Evolutionary conservation across 2,888 invertebrate genomes (phyloP), one percentile per base, ranked within the genome.

Genomic region (Heliconius charithonia): DNA sequence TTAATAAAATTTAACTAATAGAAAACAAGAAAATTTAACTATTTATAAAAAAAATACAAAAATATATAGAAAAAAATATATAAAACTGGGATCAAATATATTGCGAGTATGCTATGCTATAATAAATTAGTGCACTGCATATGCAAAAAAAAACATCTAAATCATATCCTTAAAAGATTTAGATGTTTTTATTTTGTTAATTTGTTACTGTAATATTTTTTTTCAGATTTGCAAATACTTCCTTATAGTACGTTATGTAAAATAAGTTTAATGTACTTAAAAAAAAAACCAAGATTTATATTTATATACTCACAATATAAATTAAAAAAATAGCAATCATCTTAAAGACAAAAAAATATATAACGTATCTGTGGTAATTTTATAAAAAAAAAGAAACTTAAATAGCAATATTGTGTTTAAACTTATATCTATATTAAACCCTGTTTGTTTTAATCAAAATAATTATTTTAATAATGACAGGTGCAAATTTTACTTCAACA

Each of bases 401-500:
- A 65, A 65, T 25, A 51, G 32, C 22, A 73, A 67, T 74, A 62
- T 73, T 25, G 41, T 77, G 25, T 66, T 76, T 73, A 73, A 76
- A 59, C 79, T 77, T 79, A 79, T 69, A 69, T 29, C 79, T 79
- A 79, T 65, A 29, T 82, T 75, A 81, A 79, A 82, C 82, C 84
- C 81, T 84, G 84, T 83, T 81, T 83, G 76, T 79, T 80, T 81
- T 67, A 65, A 77, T 80, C 81, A 81, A 59, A 82, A 76, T 77
- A 78, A 81, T 76, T 66, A 45, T 63, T 78, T 41, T 10, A 63
- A 59, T n/a, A 71, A 71, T 78, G 45, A 69, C 69, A 80, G 74
- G 76, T 76, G 76, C 79, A 77, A 80, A 71, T 77, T 81, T 73
- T 37, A 67, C 51, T 75, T 59, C 22, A 62, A 25, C 37, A 73